A percentile compares a stretch with the other conserved stretches of the same genome.
These are phyloP conservation scores for Anhinga rufa DNA, from an alignment of 2,113 vertebrate species.

Conservation along the genomic window DNA sequence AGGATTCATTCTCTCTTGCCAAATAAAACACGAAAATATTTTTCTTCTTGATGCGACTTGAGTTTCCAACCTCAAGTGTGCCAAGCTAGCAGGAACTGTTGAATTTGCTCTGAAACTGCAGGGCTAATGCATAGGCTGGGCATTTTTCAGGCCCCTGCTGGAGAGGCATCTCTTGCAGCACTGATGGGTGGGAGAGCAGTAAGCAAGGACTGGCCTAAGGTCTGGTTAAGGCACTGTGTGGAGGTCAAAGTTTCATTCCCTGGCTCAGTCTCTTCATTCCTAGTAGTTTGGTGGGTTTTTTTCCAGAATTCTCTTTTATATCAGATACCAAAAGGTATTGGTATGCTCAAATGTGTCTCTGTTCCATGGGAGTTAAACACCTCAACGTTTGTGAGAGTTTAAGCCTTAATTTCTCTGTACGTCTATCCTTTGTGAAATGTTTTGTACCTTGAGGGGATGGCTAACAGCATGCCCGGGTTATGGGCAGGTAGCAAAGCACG, in stretches of 20 bases:
- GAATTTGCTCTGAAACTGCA: not conserved
- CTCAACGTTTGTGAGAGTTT: not conserved
- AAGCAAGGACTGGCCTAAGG: not conserved
- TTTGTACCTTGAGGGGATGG: not conserved
- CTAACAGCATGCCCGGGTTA: not conserved
- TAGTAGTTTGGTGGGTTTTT: not conserved
- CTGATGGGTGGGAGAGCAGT: not conserved
- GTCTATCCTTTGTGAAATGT: not conserved
- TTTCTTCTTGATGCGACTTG: not conserved
- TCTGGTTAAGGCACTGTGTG: not conserved
- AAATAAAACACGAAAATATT: slow-evolving; percentile 40
- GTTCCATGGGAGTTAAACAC: not conserved
- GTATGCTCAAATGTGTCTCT: not conserved
- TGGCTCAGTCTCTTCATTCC: not conserved
- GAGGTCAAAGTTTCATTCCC: not conserved
- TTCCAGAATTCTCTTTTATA: not conserved
- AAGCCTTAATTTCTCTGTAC: not conserved
- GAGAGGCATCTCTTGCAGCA: not conserved
- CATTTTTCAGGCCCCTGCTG: not conserved
- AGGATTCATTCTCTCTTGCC: not conserved
- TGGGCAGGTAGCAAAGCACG: not conserved
- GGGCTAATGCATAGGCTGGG: not conserved
- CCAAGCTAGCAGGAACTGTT: not conserved
- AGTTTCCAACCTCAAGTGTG: not conserved
- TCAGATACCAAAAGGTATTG: not conserved